Evolutionary conservation across 2,113 vertebrate species (phyloP), one percentile per base, ranked within the genome.

Genomic region (Sitta europaea): DNA sequence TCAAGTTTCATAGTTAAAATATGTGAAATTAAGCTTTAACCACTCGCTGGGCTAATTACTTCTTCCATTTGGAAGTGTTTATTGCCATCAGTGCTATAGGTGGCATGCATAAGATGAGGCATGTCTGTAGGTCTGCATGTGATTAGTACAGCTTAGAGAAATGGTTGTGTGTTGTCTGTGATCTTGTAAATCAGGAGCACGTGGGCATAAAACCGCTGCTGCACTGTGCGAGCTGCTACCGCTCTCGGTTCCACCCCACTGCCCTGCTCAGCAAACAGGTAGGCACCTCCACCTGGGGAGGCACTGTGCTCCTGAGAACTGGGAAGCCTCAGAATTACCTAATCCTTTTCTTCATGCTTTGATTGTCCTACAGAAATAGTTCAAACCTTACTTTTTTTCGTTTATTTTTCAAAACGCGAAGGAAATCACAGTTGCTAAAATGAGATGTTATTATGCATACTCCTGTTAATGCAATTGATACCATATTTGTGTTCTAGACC

Each of bases 201-300:
- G 5, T 71, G 36, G 28, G 21, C 9, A 33, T 98, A 40, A 78
- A 68, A 53, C 21, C 83, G 5, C 36, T 98, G 80, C 70, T 97
- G 9, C 61, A 12, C 29, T 94, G 89, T 36, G 95, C 93, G 7
- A 90, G 67, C 65, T 66, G 65, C 55, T 98, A 98, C 88, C 29
- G 4, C 8, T 97, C 98, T 76, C 97, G 48, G 55, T 98, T 98
- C 94, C 98, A 98, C 86, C 98, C 98, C 2, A 53, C 96, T 36
- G 82, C 97, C 21, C 92, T 29, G 68, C 97, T 98, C 38, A 98
- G 95, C 63, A 98, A 97, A 33, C 97, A 98, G 97, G 98, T 98
- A 77, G 15, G 91, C 81, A 6, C 9, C 20, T 88, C 12, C 27
- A 23, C 7, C 61, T 65, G 12, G 55, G 45, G 58, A 80, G 50